Conservation (phyloP, 2,113 vertebrate species). For the Mormyrus lacerda region DNA sequence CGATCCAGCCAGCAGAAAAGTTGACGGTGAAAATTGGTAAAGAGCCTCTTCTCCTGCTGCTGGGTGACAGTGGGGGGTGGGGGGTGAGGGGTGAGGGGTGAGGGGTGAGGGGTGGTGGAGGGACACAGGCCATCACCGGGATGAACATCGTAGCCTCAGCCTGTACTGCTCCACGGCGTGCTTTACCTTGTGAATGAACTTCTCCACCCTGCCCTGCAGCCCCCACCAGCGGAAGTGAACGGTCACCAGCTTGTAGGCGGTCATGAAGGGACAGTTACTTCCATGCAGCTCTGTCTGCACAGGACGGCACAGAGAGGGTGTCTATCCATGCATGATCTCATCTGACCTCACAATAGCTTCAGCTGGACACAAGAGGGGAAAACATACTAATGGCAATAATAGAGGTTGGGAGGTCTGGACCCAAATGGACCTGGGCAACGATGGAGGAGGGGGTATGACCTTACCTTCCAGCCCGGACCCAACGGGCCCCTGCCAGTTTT, state of each 20-base stretch:
- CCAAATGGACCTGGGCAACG: not conserved
- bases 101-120: not conserved
- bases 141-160: no score
- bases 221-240: slow-evolving; percentile 62
- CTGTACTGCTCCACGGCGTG: no score
- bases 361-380: not conserved
- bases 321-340: not conserved
- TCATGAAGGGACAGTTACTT: slow-evolving; percentile 55
- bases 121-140: not conserved
- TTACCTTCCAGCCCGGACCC: slow-evolving; percentile 56
- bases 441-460: no score
- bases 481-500: slow-evolving; percentile 56
- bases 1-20: slow-evolving; percentile 62
- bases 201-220: slow-evolving; percentile 55
- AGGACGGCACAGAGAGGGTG: not conserved
- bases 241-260: slow-evolving; percentile 57
- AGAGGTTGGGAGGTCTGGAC: not conserved
- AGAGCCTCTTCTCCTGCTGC: slow-evolving; percentile 60
- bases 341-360: not conserved
- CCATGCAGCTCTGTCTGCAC: slow-evolving; percentile 47
- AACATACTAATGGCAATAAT: not conserved
- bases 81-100: not conserved
- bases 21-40: slow-evolving; percentile 62
- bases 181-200: slow-evolving; percentile 57
- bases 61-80: not conserved